Evolutionary conservation across 2,113 vertebrate genomes (phyloP).

Genomic region (Apteryx owenii): DNA sequence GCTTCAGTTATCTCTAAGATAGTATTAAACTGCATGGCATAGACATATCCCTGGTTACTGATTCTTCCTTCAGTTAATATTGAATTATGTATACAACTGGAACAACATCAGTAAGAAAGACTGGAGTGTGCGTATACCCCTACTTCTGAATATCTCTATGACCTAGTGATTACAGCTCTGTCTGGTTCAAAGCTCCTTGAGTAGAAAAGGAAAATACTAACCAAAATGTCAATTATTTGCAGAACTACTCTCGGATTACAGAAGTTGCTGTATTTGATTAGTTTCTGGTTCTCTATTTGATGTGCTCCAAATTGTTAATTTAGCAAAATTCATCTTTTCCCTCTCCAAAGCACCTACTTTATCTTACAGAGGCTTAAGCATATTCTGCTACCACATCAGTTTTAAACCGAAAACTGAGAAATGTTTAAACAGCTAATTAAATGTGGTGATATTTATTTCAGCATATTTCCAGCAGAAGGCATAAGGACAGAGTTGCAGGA

Average conservation of each 20-base stretch:
- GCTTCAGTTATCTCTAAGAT: constrained; percentile 1
- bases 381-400: constrained; percentile 20
- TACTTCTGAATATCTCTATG: not conserved
- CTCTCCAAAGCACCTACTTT: not conserved
- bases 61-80: constrained; percentile 4
- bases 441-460: constrained; percentile 76
- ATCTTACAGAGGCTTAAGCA: not conserved
- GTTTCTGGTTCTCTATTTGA: constrained; percentile 9
- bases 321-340: not conserved
- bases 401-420: constrained; percentile 17
- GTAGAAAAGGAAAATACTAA: not conserved
- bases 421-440: constrained; percentile 64
- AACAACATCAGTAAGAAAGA: not conserved
- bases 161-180: constrained; percentile 5
- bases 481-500: constrained; percentile 96
- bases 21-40: not conserved
- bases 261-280: not conserved
- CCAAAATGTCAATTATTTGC: constrained; percentile 26
- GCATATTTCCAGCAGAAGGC: constrained; percentile 99
- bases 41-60: not conserved
- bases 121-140: not conserved
- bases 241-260: not conserved
- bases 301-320: constrained; percentile 34
- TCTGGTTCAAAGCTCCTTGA: not conserved
- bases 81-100: constrained; percentile 50